Evolutionary conservation across 1,140 invertebrate genomes (phyloP).

Genomic region (Heliconius eleuchia): DNA sequence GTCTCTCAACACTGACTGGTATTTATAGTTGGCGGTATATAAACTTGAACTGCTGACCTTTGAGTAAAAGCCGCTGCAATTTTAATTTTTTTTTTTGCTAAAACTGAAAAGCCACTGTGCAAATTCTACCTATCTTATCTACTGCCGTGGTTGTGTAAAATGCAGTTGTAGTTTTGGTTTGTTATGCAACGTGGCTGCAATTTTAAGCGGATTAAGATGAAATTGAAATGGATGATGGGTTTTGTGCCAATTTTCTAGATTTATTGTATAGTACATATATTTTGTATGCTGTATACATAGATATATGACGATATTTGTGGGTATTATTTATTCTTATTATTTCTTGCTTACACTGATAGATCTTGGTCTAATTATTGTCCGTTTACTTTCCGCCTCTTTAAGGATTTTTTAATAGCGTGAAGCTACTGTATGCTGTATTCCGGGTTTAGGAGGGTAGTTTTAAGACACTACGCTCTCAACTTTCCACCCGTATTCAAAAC

Average conservation of each 20-base stretch:
- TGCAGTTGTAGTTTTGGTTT: neutral
- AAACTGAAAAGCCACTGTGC: neutral
- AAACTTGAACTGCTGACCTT: slow-evolving; percentile 13
- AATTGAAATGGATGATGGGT: neutral
- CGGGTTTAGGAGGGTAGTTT: too few relatives aligned
- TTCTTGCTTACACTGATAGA: too few relatives aligned
- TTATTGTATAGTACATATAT: too few relatives aligned
- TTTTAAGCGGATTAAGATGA: neutral
- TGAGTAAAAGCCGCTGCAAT: neutral
- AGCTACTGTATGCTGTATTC: too few relatives aligned
- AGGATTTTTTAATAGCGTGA: too few relatives aligned
- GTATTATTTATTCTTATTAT: too few relatives aligned
- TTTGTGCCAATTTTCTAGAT: neutral
- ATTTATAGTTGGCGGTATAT: slow-evolving; percentile 13
- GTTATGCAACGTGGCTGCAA: neutral
- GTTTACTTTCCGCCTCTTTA: too few relatives aligned
- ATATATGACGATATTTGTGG: too few relatives aligned
- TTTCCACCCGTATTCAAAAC: too few relatives aligned
- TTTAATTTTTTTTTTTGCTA: neutral
- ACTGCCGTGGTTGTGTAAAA: neutral
- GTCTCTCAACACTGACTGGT: slow-evolving; percentile 13
- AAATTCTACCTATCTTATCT: neutral
- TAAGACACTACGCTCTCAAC: too few relatives aligned
- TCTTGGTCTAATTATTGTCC: too few relatives aligned
- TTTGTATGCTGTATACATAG: too few relatives aligned